phyloP scores from a whole-genome alignment of 2,888 invertebrate genomes.

The Cheilosia impressa region DNA sequence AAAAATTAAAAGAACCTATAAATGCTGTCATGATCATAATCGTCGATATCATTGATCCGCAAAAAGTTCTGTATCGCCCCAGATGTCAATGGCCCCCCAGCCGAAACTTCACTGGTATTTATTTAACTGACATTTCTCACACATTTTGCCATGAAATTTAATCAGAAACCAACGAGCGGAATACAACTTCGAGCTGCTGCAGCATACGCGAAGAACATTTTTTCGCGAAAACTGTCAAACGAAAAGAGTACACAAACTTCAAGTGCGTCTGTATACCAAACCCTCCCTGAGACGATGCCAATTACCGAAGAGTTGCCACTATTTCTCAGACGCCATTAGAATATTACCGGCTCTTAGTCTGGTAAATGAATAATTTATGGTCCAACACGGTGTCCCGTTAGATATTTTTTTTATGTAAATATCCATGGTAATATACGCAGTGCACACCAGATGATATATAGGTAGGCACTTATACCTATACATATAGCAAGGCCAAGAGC shows the following conservation, averaged over 20 bases:
- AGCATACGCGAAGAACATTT: neutral
- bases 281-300: constrained; percentile 9
- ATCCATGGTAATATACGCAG: constrained; percentile 49
- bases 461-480: neutral
- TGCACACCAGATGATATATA: neutral
- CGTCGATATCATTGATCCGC: constrained; percentile 5
- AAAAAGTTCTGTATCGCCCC: neutral
- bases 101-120: neutral
- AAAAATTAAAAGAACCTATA: neutral
- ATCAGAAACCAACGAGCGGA: neutral
- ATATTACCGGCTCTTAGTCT: constrained; percentile 2
- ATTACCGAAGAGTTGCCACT: constrained; percentile 17
- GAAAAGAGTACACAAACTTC: constrained; percentile 7
- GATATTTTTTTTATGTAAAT: constrained; percentile 73
- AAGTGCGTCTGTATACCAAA: constrained; percentile 1
- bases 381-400: constrained; percentile 65
- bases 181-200: neutral
- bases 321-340: neutral
- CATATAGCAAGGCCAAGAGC: neutral
- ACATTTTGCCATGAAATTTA: constrained; percentile 7
- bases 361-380: constrained; percentile 73
- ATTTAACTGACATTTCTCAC: constrained; percentile 12
- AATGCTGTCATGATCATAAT: neutral
- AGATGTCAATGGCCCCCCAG: constrained; percentile 25
- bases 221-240: constrained; percentile 22